phyloP scores from a whole-genome alignment of 2,113 vertebrate genomes.

The Pipra filicauda region DNA sequence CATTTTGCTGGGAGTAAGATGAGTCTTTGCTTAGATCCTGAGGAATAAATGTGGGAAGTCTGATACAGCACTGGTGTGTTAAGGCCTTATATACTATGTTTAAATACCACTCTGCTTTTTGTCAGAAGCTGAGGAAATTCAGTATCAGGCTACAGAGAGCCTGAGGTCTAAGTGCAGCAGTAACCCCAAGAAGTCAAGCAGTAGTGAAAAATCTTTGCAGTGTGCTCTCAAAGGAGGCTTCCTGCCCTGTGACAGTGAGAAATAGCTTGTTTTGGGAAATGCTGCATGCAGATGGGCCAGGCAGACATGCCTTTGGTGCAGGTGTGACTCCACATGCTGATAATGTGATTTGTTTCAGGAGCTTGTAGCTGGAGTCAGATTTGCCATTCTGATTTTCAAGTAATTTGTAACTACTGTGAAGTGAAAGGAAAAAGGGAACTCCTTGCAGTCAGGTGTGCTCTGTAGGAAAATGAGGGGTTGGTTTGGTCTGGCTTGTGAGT shows the following conservation, averaged over 20 bases:
- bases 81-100: not conserved
- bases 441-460: not conserved
- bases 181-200: not conserved
- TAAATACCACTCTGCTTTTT: not conserved
- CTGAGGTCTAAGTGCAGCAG: not conserved
- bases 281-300: not conserved
- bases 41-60: not conserved
- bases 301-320: slow-evolving; percentile 36
- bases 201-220: not conserved
- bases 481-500: not conserved
- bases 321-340: slow-evolving; percentile 26
- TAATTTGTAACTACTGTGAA: not conserved
- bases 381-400: slow-evolving; percentile 32
- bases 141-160: not conserved
- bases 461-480: not conserved
- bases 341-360: not conserved
- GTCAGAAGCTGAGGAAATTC: slow-evolving; percentile 1
- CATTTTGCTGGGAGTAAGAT: not conserved
- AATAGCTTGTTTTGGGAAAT: slow-evolving; percentile 31
- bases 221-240: not conserved
- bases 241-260: not conserved
- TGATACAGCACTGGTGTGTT: not conserved
- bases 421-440: not conserved
- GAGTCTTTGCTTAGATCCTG: not conserved
- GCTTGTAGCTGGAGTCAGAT: not conserved